phyloP scores from a whole-genome alignment of 2,888 invertebrate species.

The Criorhina ranunculi region DNA sequence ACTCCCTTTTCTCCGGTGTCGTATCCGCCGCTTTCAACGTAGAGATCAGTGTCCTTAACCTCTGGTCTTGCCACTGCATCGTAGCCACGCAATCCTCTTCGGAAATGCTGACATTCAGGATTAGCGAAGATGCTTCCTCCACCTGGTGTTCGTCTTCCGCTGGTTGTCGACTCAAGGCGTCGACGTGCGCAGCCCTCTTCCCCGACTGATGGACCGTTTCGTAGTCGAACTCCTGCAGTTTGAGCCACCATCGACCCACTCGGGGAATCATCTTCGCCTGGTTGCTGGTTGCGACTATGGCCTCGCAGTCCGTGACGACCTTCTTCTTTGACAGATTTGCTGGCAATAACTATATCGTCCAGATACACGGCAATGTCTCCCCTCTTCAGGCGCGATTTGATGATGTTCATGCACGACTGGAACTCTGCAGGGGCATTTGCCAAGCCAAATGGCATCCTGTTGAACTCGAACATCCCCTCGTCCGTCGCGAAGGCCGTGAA shows the following conservation, averaged over 20 bases:
- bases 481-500: too few species aligned
- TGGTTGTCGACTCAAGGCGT: conserved; percentile 14
- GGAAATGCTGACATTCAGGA: background rate
- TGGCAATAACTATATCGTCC: background rate
- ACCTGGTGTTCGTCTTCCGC: background rate
- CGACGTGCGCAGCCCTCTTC: background rate
- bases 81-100: conserved; percentile 5
- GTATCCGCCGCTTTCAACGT: too few species aligned
- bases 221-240: conserved; percentile 8
- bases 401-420: background rate
- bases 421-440: background rate
- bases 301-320: conserved; percentile 14
- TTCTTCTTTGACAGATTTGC: background rate
- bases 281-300: conserved; percentile 3
- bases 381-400: background rate
- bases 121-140: background rate
- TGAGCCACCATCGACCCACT: conserved; percentile 80
- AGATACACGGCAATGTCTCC: background rate
- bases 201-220: background rate
- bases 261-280: conserved; percentile 84
- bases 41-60: background rate
- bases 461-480: background rate
- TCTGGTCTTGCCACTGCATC: background rate
- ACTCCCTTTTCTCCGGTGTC: too few species aligned
- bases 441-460: background rate